Base-by-base conservation (phyloP, 2,113 vertebrate genomes). In the Boulengeromyrus knoepffleri region DNA sequence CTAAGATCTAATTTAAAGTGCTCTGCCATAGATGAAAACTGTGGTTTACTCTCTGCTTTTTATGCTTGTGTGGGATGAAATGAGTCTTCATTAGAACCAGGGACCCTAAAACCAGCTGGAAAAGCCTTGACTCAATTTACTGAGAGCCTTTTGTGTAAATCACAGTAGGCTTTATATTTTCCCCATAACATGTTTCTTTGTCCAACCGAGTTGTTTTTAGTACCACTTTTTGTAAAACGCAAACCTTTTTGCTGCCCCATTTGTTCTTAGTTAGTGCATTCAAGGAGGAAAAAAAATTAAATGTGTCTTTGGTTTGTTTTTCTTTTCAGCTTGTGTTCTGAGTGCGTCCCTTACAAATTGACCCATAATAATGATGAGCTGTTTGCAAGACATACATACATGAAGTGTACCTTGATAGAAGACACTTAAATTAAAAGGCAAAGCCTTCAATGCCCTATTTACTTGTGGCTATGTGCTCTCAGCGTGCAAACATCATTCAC, bases 131-230 rank as follows among this genome's bases (percentile, higher is more conserved):
- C 95, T 95, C 95, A 96, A 95, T 96, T 95, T 94, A 95, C 90
- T 95, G 94, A 94, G 92, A 92, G 94, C 96, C 96, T 96, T 96
- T 95, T 94, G 95, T 95, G 91, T 95, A 96, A 96, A 96, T 97
- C 96, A 96, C 95, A 93, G 89, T 91, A 90, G 91, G 93, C 93
- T 96, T 95, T 94, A 96, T 94, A 95, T 94, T 95, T 94, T 92
- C 90, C 92, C 97, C 93, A 93, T 95, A 96, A 95, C 92, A 86
- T 91, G 92, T 91, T 95, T 93, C 95, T 96, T 92, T 92, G 93
- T 93, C 90, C 91, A 93, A 47, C 89, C 90, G 92, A 95, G 94
- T 94, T 95, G 94, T 95, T 95, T 47, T 95, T 94, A 94, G 94
- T 62, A 88, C 91, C 92, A 92, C 70, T 92, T 94, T 94, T 95